Conservation (phyloP, 1,140 invertebrate genomes). For the Hermetia illucens region DNA sequence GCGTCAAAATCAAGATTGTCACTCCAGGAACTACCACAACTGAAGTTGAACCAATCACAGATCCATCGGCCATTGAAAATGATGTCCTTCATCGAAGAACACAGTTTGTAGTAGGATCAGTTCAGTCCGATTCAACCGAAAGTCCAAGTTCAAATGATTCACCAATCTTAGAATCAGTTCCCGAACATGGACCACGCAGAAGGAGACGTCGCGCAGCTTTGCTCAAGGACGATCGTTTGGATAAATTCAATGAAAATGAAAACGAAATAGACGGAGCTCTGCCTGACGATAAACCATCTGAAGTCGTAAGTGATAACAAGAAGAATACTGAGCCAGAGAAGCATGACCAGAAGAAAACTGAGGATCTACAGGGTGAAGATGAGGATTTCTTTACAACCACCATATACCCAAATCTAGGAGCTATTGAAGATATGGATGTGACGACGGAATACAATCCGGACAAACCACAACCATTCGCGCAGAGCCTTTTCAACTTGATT, state of each 20-base stretch:
- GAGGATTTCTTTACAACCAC: background rate
- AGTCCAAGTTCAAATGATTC: slow-evolving; percentile 11
- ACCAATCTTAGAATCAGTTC: slow-evolving; percentile 12
- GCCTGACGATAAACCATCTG: no score
- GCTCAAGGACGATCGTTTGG: slow-evolving; percentile 2
- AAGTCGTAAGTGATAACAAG: no score
- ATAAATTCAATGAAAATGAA: slow-evolving; percentile 4
- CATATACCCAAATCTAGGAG: no score
- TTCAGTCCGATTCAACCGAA: slow-evolving; percentile 12
- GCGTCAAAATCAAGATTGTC: background rate
- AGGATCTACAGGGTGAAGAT: background rate
- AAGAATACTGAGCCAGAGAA: background rate
- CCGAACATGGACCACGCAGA: slow-evolving; percentile 29
- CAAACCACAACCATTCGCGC: no score
- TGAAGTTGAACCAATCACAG: background rate
- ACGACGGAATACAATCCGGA: no score
- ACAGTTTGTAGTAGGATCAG: slow-evolving; percentile 22
- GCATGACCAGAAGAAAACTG: background rate
- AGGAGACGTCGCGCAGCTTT: background rate
- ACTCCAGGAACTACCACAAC: background rate
- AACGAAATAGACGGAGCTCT: background rate
- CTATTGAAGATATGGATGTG: no score
- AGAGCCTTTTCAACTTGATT: slow-evolving; percentile 5
- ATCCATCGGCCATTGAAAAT: background rate
- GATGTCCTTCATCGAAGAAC: background rate